phyloP scores from a whole-genome alignment of 2,888 invertebrate genomes.

The Limnephilus auricula region DNA sequence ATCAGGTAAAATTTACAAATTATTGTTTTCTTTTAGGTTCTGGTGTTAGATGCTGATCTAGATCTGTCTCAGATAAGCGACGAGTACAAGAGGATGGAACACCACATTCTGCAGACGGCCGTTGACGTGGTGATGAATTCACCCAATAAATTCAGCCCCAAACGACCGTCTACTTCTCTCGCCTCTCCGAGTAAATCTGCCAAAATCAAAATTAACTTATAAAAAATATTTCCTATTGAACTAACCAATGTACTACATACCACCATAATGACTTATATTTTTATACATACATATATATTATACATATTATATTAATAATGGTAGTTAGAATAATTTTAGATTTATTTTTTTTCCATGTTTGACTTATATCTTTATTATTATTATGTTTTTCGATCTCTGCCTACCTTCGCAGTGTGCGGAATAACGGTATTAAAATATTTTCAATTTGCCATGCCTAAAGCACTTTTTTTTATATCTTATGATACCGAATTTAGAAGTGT shows the following conservation, averaged over 20 bases:
- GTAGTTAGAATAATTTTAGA: neutral
- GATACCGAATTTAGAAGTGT: neutral
- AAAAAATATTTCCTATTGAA: neutral
- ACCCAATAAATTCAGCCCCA: slow-evolving; percentile 75
- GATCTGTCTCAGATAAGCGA: slow-evolving; percentile 81
- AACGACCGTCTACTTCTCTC: slow-evolving; percentile 70
- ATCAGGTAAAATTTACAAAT: neutral
- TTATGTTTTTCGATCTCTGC: neutral
- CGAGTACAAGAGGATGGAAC: slow-evolving; percentile 82
- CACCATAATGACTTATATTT: neutral
- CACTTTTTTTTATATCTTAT: neutral
- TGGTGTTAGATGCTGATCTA: slow-evolving; percentile 83
- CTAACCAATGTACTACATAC: neutral
- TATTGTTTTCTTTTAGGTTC: slow-evolving; percentile 73
- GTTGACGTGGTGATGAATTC: slow-evolving; percentile 76
- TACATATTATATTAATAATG: neutral
- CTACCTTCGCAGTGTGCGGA: neutral
- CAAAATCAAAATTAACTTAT: slow-evolving; percentile 58
- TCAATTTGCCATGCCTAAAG: neutral
- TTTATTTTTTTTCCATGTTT: neutral
- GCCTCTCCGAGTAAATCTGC: slow-evolving; percentile 47
- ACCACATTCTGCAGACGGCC: slow-evolving; percentile 74
- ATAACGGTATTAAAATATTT: neutral
- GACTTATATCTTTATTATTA: neutral
- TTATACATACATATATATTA: neutral